These are phyloP conservation scores for Heliconius hewitsoni DNA, from an alignment of 1,140 invertebrate genomes.

Conservation along the genomic window DNA sequence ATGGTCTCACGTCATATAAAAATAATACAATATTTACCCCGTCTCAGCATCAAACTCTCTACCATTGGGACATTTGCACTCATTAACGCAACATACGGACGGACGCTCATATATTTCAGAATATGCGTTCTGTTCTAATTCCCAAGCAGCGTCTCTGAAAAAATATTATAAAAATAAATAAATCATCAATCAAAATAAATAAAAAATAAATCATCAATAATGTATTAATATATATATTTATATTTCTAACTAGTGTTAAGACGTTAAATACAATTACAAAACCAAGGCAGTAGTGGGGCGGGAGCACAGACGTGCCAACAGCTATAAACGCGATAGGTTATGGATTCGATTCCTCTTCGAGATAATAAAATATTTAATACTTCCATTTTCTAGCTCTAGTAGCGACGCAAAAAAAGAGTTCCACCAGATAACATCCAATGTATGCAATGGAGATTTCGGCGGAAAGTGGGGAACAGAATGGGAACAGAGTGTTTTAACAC, in stretches of 20 bases:
- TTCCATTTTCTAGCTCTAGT: too few species aligned
- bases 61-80: conserved; percentile 59
- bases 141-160: conserved; percentile 85
- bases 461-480: too few species aligned
- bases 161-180: not conserved
- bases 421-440: too few species aligned
- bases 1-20: too few species aligned
- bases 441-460: too few species aligned
- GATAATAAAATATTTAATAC: too few species aligned
- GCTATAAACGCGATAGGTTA: not conserved
- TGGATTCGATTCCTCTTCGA: too few species aligned
- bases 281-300: too few species aligned
- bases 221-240: not conserved
- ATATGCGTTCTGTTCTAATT: conserved; percentile 84
- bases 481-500: too few species aligned
- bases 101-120: conserved; percentile 72
- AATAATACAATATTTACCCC: conserved; percentile 41
- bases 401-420: too few species aligned
- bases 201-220: not conserved
- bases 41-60: conserved; percentile 48
- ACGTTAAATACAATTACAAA: not conserved
- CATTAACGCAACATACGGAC: conserved; percentile 46
- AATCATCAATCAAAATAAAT: too few species aligned
- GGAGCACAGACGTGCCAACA: not conserved
- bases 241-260: not conserved